phyloP scores from a whole-genome alignment of 2,888 invertebrate species.

The Sicus ferrugineus region DNA sequence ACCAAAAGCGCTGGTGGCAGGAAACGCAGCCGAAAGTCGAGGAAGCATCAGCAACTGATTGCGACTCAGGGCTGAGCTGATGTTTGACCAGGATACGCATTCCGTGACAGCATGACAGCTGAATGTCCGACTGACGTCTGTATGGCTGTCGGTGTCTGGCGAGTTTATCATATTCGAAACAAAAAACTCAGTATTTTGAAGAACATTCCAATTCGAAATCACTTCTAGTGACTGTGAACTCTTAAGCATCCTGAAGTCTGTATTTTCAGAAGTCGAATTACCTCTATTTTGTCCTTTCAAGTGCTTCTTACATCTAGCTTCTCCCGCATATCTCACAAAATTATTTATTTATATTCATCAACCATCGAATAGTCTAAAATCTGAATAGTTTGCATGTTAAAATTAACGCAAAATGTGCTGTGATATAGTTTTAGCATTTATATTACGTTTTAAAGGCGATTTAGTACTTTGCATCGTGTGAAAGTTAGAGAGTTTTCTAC shows the following conservation, averaged over 20 bases:
- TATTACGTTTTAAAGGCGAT: neutral
- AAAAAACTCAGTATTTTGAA: constrained; percentile 6
- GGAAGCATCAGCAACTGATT: neutral
- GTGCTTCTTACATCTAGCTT: neutral
- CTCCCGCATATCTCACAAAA: neutral
- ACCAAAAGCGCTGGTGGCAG: neutral
- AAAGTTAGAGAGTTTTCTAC: too few species aligned
- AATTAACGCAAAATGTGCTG: neutral
- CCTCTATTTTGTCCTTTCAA: neutral
- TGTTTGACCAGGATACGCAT: too few species aligned
- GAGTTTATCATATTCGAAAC: neutral
- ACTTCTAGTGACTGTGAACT: too few species aligned
- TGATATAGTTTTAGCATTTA: constrained; percentile 12
- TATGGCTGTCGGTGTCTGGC: neutral
- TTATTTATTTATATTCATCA: constrained; percentile 11
- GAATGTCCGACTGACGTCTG: too few species aligned
- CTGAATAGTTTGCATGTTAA: neutral
- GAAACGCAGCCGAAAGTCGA: neutral
- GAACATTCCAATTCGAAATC: neutral
- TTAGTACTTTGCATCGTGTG: neutral
- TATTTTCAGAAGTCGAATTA: neutral
- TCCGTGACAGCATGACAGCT: too few species aligned
- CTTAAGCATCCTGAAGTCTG: too few species aligned
- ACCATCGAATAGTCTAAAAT: neutral
- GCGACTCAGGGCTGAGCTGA: neutral